phyloP scores from a whole-genome alignment of 2,797 vertebrate genomes.

The Oreortyx pictus region DNA sequence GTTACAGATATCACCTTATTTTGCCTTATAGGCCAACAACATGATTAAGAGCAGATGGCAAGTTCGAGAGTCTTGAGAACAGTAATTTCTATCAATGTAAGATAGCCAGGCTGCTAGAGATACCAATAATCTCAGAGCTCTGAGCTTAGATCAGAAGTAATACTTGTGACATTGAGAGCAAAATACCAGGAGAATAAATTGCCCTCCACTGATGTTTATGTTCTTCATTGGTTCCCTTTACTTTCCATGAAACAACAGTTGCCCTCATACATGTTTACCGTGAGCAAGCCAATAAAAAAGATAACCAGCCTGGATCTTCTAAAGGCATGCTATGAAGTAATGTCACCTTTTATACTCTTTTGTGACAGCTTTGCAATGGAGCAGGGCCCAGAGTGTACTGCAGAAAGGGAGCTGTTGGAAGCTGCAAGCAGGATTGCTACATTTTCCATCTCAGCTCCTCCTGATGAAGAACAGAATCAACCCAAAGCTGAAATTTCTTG shows the following conservation, averaged over 20 bases:
- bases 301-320: background rate
- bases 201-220: background rate
- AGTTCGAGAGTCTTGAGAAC: background rate
- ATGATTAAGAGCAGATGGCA: background rate
- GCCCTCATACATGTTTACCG: background rate
- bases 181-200: background rate
- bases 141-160: background rate
- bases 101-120: background rate
- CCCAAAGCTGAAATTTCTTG: background rate
- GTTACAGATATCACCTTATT: background rate
- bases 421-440: background rate
- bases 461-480: slow-evolving; percentile 20
- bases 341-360: background rate
- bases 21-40: background rate
- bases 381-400: background rate
- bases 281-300: background rate
- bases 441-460: background rate
- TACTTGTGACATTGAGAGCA: background rate
- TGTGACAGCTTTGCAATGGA: slow-evolving; percentile 52
- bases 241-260: background rate
- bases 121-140: background rate
- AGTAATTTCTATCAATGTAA: background rate
- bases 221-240: background rate
- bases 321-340: background rate
- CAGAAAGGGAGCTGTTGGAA: slow-evolving; percentile 13